Base-by-base conservation (phyloP, 2,888 invertebrate species). In the Eumerus sabulonum region DNA sequence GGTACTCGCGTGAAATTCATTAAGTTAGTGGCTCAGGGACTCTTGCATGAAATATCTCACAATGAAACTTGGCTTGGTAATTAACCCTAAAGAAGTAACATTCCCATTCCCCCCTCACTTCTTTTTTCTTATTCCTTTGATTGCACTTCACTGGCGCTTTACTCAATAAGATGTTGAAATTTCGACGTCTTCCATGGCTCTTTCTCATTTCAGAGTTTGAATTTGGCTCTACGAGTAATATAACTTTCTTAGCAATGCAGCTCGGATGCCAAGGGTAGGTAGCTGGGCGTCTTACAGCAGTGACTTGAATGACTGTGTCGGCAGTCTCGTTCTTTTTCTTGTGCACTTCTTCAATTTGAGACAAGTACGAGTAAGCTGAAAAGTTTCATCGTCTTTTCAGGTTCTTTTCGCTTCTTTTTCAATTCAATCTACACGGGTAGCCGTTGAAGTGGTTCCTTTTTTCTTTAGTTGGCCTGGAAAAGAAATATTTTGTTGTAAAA, bases 321-420 rank as follows among this genome's bases (percentile, higher is more conserved):
- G 27, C 27, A n/a, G n/a, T n/a, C n/a, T n/a, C n/a, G n/a, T n/a
- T 7, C 27, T 2, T 7, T 4, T 7, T 27, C 27, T 27, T 7
- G 73, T 73, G 64, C 68, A 64, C 70, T 56, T 54, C 68, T 79
- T 51, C 60, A 50, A 60, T 74, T 54, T 59, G 38, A 74, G 79
- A 74, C 74, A 70, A 74, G 74, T 79, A 74, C 74, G 64, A 74
- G 74, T 79, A 70, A 73, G 79, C 74, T 68, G 60, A 70, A 79
- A 79, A 79, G 68, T 79, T 79, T 79, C 74, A 64, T 59, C 67
- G 68, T 64, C 74, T 64, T 63, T 59, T 57, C 27, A 51, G 64
- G 68, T 74, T 64, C 51, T 60, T 57, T 11, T 48, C 67, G 63
- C 68, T 68, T 47, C 74, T 73, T 63, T 63, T 16, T 40, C n/a